Evolutionary conservation across 64 coral and sea anemone species (phyloP), one percentile per base, ranked within the genome.

Genomic region (Stichodactyla mertensii): DNA sequence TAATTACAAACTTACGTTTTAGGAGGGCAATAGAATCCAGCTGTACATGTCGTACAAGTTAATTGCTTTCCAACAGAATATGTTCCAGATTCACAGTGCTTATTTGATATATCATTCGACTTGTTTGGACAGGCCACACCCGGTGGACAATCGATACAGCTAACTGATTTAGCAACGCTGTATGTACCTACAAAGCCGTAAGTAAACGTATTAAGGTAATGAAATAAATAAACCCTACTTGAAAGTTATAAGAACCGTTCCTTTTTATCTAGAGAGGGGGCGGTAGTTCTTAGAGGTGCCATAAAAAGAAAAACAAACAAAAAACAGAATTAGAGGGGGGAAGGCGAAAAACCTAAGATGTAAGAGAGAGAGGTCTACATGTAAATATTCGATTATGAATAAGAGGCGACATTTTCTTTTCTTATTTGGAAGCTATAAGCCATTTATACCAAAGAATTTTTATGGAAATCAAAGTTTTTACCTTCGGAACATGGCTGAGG

Each of bases 121-220:
- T n/a, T 87, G 77, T 95, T 95, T 24, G 93, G 93, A 56, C 94
- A 95, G 53, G 88, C 91, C 56, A 45, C 54, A 55, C 94, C 94
- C 58, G 94, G 87, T 16, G 53, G 62, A 69, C 94, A 95, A 14
- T 77, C 26, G 23, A 84, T 95, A 57, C 94, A 95, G 52, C 23
- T 52, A 18, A 89, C 64, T 2, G 94, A 87, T 86, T 77, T 89
- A 52, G 57, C 59, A 54, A 23, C 83, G 86, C 94, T 95, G 84
- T 84, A 87, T 80, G 94, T 92, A 27, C 94, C 94, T 95, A 45
- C 36, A 45, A 45, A 45, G 36, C 36, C 36, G 36, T 45, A 45
- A 45, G 36, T 45, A 45, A 45, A 45, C 36, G 36, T 45, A 45
- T 45, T 45, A 45, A 45, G 36, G 31, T 1, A 36, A 36, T 36